Evolutionary conservation across 2,797 vertebrate genomes (phyloP).

Genomic region (Phalloptychus januarius): DNA sequence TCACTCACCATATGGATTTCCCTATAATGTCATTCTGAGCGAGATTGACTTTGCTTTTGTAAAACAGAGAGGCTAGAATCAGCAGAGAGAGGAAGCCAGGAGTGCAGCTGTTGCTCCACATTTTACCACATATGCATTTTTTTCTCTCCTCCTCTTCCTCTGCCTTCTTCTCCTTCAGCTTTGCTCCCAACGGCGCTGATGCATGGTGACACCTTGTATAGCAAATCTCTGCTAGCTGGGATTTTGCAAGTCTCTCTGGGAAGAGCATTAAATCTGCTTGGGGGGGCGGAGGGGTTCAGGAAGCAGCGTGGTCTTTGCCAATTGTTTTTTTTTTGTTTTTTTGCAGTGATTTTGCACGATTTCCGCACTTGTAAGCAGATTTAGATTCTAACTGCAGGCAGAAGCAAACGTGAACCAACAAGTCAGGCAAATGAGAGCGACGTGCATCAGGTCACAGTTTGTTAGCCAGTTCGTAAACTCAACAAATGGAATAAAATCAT

Average conservation of each 20-base stretch:
- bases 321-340: background rate
- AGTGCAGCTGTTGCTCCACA: conserved; percentile 53
- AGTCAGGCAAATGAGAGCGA: background rate
- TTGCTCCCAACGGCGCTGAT: conserved; percentile 42
- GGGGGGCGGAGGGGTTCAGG: background rate
- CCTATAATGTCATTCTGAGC: conserved; percentile 73
- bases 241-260: conserved; percentile 38
- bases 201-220: conserved; percentile 47
- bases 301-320: background rate
- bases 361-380: background rate
- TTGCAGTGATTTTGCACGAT: background rate
- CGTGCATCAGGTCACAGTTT: background rate
- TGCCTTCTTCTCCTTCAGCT: conserved; percentile 43
- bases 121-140: conserved; percentile 63
- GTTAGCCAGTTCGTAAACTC: background rate
- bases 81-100: conserved; percentile 34
- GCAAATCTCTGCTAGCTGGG: conserved; percentile 39
- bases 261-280: conserved; percentile 8
- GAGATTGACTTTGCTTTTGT: conserved; percentile 76
- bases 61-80: conserved; percentile 61
- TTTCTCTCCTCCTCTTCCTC: conserved; percentile 20
- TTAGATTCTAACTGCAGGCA: background rate
- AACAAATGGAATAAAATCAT: background rate
- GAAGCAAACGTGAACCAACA: background rate
- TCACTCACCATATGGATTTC: conserved; percentile 67